Percentiles rank a stretch among this genome's conserved stretches.
Conservation (phyloP, 2,797 vertebrate species). For the Catamblyrhynchus diadema region DNA sequence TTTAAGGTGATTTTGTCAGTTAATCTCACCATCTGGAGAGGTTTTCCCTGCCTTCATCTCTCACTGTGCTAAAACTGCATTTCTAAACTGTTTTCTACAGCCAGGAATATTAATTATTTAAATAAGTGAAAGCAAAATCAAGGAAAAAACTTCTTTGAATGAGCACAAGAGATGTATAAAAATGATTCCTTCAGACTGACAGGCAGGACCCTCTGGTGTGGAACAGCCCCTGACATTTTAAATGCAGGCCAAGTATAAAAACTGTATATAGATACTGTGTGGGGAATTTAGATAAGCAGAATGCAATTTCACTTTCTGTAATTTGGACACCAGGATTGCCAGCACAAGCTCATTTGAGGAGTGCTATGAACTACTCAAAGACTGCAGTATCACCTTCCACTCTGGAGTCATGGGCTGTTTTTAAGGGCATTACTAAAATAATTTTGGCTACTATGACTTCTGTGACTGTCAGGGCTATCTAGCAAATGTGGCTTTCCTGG, state of each 20-base stretch:
- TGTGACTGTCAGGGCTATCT: neutral
- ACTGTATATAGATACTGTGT: neutral
- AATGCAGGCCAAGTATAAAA: neutral
- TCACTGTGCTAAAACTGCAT: neutral
- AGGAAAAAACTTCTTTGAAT: neutral
- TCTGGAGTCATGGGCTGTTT: neutral
- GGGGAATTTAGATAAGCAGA: constrained; percentile 1
- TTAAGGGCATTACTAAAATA: neutral
- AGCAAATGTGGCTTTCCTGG: neutral
- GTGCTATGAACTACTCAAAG: neutral
- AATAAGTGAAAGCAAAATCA: neutral
- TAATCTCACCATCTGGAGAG: neutral
- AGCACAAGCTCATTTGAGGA: neutral
- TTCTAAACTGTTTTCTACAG: neutral
- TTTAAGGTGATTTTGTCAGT: neutral
- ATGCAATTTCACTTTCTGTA: neutral
- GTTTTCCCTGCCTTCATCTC: neutral
- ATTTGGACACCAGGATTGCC: neutral
- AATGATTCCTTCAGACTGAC: neutral
- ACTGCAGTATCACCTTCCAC: neutral
- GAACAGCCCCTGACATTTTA: neutral
- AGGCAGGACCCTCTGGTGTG: neutral
- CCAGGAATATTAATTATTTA: neutral
- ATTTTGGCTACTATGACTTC: neutral
- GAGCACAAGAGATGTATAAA: neutral